Base-by-base conservation (phyloP, 1,140 invertebrate species). In the Chrysopa pallens region DNA sequence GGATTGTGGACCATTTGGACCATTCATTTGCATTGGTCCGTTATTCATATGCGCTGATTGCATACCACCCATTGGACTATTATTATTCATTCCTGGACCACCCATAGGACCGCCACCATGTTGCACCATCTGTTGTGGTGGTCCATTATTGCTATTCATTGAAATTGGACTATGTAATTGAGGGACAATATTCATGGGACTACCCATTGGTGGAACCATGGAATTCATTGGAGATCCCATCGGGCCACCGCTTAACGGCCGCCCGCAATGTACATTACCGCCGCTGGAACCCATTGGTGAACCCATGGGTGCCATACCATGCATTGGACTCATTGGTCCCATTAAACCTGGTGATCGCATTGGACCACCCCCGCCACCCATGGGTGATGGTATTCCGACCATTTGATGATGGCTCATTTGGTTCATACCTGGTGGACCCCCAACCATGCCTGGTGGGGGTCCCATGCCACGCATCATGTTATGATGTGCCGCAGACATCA, bases 141-240 rank as follows among this genome's bases (percentile, higher is more conserved):
- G 17, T 9, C 31, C 31, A 33, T 33, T 33, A 33, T 33, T 33
- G 4, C 8, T 33, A 12, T 11, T 12, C 42, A 47, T 52, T 38
- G 63, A 64, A 23, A 69, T 50, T 31, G 68, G 68, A 55, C 67
- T 69, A 45, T 69, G 66, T 60, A 69, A 64, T 13, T 67, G 67
- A 48, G 61, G 67, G 41, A 44, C 51, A 48, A 50, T 52, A 44
- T 57, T 57, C 57, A 64, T 64, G 23, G 55, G 55, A 15, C 58
- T 56, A 6, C 74, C 72, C 68, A 77, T 77, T 4, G 74, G 73
- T 31, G 40, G 42, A 39, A 44, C 46, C 42, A 56, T 55, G 12
- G 57, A 56, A 48, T 63, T 67, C 46, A 61, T 80, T 2, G 78
- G 78, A 55, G 78, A 80, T 28, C 74, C 75, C 68, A 80, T 80